Evolutionary conservation across 2,797 vertebrate genomes (phyloP).

Genomic region (Brachyrhaphis roseni): DNA sequence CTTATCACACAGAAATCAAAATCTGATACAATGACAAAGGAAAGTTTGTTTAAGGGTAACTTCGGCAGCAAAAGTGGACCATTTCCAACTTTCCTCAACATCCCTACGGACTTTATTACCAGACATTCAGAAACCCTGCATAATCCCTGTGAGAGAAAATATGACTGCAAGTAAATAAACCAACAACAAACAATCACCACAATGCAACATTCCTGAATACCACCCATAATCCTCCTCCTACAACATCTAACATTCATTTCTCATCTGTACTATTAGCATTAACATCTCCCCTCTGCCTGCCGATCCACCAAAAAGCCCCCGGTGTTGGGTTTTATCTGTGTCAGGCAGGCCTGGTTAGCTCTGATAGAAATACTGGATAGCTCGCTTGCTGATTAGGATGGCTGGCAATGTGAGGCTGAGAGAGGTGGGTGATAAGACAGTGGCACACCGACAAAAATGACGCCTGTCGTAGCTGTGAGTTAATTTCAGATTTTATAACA

Average conservation of each 20-base stretch:
- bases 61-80: conserved; percentile 4
- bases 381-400: conserved; percentile 44
- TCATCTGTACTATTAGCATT: conserved; percentile 38
- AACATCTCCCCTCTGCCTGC: conserved; percentile 42
- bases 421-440: conserved; percentile 60
- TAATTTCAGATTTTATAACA: conserved; percentile 26
- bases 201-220: conserved; percentile 15
- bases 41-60: conserved; percentile 12
- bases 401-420: conserved; percentile 38
- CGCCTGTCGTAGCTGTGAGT: conserved; percentile 50
- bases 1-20: conserved; percentile 1
- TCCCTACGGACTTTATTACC: conserved; percentile 17
- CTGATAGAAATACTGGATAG: conserved; percentile 65
- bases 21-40: conserved; percentile 10
- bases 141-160: conserved; percentile 25
- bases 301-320: conserved; percentile 47
- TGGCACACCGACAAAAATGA: conserved; percentile 51
- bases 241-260: conserved; percentile 30
- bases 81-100: conserved; percentile 24
- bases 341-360: conserved; percentile 65
- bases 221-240: conserved; percentile 12
- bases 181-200: conserved; percentile 14
- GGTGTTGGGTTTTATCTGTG: conserved; percentile 62
- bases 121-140: conserved; percentile 23
- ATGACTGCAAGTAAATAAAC: conserved; percentile 20